Evolutionary conservation across 2,888 invertebrate genomes (phyloP).

Genomic region (Tortricodes alternella): DNA sequence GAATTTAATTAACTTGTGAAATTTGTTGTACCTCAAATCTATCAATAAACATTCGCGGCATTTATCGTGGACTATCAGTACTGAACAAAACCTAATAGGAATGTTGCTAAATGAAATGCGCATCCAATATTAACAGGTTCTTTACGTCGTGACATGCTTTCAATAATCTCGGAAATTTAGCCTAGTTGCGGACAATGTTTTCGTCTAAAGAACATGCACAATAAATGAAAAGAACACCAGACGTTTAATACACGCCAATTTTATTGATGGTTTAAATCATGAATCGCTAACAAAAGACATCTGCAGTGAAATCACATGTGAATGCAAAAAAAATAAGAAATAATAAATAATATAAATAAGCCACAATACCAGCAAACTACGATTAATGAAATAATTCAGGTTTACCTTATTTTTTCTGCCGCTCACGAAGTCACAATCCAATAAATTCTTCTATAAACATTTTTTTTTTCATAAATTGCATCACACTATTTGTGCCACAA

Average conservation of each 20-base stretch:
- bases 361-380: slow-evolving; percentile 77
- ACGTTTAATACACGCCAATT: slow-evolving; percentile 22
- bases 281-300: slow-evolving; percentile 73
- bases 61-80: neutral
- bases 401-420: slow-evolving; percentile 62
- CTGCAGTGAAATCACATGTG: slow-evolving; percentile 83
- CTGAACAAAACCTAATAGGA: neutral
- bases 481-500: slow-evolving; percentile 28
- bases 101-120: slow-evolving; percentile 72
- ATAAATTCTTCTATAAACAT: slow-evolving; percentile 56
- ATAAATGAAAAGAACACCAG: slow-evolving; percentile 29
- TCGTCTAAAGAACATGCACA: slow-evolving; percentile 62
- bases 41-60: neutral
- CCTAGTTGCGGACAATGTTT: slow-evolving; percentile 28
- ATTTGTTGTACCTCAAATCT: neutral
- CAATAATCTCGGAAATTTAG: slow-evolving; percentile 47
- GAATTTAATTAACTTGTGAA: slow-evolving; percentile 3
- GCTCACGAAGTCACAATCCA: slow-evolving; percentile 45
- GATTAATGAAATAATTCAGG: slow-evolving; percentile 53
- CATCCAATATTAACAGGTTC: slow-evolving; percentile 57
- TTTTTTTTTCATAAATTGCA: slow-evolving; percentile 36
- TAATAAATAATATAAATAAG: slow-evolving; percentile 79
- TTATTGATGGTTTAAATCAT: slow-evolving; percentile 51
- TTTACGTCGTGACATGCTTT: slow-evolving; percentile 55
- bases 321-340: slow-evolving; percentile 73